These are phyloP conservation scores for Lycia hirtaria DNA, from an alignment of 2,888 invertebrate genomes.

Conservation along the genomic window DNA sequence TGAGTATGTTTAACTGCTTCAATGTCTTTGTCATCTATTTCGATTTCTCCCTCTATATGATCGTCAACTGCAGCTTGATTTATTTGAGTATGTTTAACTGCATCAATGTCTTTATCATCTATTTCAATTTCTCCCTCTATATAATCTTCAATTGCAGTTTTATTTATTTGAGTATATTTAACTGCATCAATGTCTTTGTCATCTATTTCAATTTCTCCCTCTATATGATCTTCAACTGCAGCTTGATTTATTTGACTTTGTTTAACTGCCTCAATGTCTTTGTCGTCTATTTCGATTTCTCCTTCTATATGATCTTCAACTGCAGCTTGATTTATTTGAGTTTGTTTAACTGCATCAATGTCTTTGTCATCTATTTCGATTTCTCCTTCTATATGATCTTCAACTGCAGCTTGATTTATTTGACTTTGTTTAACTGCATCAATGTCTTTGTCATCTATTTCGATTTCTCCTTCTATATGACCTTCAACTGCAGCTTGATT, in stretches of 20 bases:
- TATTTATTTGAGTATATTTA: too few species aligned
- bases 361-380: background rate
- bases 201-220: background rate
- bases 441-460: background rate
- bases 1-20: background rate
- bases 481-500: background rate
- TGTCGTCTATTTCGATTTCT: background rate
- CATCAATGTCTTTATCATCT: background rate
- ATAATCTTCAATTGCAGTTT: background rate
- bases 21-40: background rate
- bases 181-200: too few species aligned
- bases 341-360: background rate
- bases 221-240: too few species aligned
- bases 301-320: background rate
- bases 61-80: too few species aligned
- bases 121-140: conserved; percentile 3
- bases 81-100: background rate
- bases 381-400: background rate
- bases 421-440: background rate
- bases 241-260: too few species aligned
- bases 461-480: conserved; percentile 3
- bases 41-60: background rate
- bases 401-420: background rate
- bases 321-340: background rate
- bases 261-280: too few species aligned